Conservation (phyloP, 1,140 invertebrate genomes). For the Archegozetes longisetosus region DNA sequence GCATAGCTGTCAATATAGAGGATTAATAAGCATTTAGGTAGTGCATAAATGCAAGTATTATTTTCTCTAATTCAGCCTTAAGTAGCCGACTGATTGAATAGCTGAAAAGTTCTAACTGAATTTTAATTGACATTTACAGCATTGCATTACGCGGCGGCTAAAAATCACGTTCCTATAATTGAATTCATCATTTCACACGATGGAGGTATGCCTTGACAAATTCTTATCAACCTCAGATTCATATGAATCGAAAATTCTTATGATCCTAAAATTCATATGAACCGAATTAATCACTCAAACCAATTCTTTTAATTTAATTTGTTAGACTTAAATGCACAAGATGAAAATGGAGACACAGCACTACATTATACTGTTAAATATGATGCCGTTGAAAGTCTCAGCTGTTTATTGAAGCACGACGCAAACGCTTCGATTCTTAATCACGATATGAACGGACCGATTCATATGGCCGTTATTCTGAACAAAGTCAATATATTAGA, state of each 20-base stretch:
- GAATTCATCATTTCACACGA: slow-evolving; percentile 50
- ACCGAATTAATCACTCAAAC: slow-evolving; percentile 10
- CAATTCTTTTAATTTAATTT: slow-evolving; percentile 22
- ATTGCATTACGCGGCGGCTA: slow-evolving; percentile 56
- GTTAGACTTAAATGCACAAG: slow-evolving; percentile 54
- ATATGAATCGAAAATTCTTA: slow-evolving; percentile 3
- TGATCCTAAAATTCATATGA: slow-evolving; percentile 10
- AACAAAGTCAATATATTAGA: slow-evolving; percentile 49
- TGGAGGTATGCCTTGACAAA: slow-evolving; percentile 39
- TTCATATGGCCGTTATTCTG: slow-evolving; percentile 58
- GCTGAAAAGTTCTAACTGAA: too few relatives aligned
- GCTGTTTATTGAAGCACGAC: slow-evolving; percentile 50
- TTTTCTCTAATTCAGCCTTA: too few relatives aligned
- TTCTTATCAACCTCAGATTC: neutral
- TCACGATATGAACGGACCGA: slow-evolving; percentile 51
- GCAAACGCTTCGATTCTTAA: slow-evolving; percentile 53
- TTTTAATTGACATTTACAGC: neutral
- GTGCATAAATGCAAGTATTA: neutral
- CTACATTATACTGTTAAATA: slow-evolving; percentile 60
- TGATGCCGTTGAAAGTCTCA: slow-evolving; percentile 47
- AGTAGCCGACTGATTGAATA: too few relatives aligned
- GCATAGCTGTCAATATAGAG: too few relatives aligned
- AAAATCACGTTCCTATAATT: slow-evolving; percentile 53
- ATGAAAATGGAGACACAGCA: slow-evolving; percentile 59
- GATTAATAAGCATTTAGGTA: too few relatives aligned